Percentiles rank a stretch among this genome's conserved stretches.
Conservation (phyloP, 2,113 vertebrate species). For the Bujurquina vittata region DNA sequence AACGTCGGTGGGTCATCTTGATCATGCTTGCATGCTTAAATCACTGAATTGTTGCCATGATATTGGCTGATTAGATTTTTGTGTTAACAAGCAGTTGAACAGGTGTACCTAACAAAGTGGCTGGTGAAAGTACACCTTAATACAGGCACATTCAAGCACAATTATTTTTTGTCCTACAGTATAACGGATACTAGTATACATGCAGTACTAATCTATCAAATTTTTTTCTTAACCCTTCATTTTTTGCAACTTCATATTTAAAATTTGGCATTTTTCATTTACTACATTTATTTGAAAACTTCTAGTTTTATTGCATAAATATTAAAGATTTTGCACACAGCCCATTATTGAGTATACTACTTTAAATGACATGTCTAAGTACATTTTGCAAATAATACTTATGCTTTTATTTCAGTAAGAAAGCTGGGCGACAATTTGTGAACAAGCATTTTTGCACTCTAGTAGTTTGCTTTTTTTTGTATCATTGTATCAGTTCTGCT, state of each 20-base stretch:
- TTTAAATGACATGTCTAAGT: background rate
- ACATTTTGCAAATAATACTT: background rate
- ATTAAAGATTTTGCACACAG: conserved; percentile 16
- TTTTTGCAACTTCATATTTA: background rate
- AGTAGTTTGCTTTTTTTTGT: background rate
- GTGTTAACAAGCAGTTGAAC: background rate
- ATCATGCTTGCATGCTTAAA: background rate
- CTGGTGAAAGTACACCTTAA: background rate
- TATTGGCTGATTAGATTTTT: background rate
- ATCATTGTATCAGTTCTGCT: background rate
- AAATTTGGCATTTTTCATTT: background rate
- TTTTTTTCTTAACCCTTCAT: background rate
- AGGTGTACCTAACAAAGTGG: background rate
- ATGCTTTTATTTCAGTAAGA: background rate
- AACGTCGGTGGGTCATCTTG: background rate
- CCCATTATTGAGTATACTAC: background rate
- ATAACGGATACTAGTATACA: background rate
- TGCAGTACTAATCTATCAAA: background rate
- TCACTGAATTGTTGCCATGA: background rate
- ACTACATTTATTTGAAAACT: conserved; percentile 12
- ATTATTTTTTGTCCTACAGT: too few species aligned
- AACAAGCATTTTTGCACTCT: background rate
- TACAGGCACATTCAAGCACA: background rate
- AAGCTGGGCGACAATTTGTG: background rate
- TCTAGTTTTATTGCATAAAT: background rate